Conservation (phyloP, 1,140 invertebrate species). For the Ostrea edulis region DNA sequence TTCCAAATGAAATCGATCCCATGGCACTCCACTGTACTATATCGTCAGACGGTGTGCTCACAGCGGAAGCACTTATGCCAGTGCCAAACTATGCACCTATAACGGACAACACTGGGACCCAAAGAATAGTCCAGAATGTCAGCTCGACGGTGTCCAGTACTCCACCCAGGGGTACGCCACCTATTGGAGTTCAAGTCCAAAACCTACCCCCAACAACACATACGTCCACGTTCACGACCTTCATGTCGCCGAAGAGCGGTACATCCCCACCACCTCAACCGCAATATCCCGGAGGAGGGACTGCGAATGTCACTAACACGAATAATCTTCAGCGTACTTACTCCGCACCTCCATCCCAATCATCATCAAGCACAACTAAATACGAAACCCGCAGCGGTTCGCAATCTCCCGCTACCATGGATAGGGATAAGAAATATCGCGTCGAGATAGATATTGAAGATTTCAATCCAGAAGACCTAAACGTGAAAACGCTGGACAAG, state of each 20-base stretch:
- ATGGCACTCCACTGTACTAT: constrained; percentile 73
- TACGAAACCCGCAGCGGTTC: constrained; percentile 50
- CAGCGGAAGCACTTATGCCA: constrained; percentile 74
- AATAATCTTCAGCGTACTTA: constrained; percentile 19
- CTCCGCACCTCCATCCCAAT: constrained; percentile 24
- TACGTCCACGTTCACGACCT: constrained; percentile 64
- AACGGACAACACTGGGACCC: constrained; percentile 58
- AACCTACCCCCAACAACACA: constrained; percentile 53
- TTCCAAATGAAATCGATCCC: constrained; percentile 76
- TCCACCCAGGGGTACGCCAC: constrained; percentile 53
- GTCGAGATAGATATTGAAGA: constrained; percentile 76
- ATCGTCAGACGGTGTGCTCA: constrained; percentile 75
- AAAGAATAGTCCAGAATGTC: constrained; percentile 54
- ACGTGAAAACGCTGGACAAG: constrained; percentile 75
- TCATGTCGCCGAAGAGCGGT: constrained; percentile 57
- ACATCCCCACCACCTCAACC: constrained; percentile 38
- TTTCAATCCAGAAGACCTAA: constrained; percentile 76
- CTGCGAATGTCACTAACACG: constrained; percentile 1
- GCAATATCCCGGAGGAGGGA: constrained; percentile 19
- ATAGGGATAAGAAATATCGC: constrained; percentile 71
- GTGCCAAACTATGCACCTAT: constrained; percentile 65
- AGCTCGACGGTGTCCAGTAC: constrained; percentile 49
- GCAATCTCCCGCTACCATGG: constrained; percentile 52
- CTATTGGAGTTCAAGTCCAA: constrained; percentile 43
- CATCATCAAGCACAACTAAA: constrained; percentile 52